Conservation (phyloP, 2,797 vertebrate species). For the Pteropus rufus region DNA sequence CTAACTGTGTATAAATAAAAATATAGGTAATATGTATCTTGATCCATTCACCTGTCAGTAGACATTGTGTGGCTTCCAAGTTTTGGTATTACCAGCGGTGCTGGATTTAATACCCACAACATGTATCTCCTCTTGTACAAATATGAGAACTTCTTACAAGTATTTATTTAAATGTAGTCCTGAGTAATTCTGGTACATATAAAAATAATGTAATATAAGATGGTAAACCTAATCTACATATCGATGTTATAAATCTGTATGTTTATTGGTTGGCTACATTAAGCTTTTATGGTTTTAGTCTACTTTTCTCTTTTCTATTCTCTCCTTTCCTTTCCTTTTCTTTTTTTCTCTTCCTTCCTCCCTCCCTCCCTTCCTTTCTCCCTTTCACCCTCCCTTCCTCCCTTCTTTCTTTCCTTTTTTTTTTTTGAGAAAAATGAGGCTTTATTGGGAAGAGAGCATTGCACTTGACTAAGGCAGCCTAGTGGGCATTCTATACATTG, state of each 20-base stretch:
- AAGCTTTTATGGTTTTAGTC: background rate
- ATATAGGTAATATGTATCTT: background rate
- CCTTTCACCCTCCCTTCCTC: background rate
- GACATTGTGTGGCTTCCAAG: background rate
- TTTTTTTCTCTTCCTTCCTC: background rate
- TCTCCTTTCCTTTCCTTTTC: background rate
- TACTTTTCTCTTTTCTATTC: background rate
- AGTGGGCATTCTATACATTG: background rate
- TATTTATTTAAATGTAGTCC: background rate
- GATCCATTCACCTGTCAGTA: background rate
- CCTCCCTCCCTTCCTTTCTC: no score
- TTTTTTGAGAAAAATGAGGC: conserved; percentile 36
- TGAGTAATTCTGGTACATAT: background rate
- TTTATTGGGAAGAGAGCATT: conserved; percentile 81
- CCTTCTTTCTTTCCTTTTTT: background rate
- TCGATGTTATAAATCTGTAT: background rate
- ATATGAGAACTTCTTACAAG: background rate
- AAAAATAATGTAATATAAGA: background rate
- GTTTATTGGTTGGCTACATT: background rate
- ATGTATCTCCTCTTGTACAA: background rate
- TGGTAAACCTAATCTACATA: background rate
- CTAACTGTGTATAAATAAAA: background rate
- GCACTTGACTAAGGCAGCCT: conserved; percentile 50
- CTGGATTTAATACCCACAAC: background rate
- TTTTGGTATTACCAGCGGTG: background rate